Conservation (phyloP, 2,113 vertebrate genomes). For the Caloenas nicobarica region DNA sequence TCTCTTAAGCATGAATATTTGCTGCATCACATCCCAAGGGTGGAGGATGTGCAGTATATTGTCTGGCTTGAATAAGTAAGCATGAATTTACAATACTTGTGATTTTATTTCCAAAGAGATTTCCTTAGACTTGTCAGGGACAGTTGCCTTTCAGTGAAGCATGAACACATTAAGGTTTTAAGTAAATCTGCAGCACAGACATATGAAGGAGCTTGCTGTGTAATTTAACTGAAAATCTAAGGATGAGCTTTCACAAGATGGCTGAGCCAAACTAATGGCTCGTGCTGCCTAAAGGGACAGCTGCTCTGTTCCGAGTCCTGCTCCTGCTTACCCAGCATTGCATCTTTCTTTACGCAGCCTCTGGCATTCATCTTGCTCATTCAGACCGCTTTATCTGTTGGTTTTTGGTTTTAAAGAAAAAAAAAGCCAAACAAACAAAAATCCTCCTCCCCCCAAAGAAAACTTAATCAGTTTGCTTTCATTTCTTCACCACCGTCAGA, state of each 20-base stretch:
- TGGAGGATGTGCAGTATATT: background rate
- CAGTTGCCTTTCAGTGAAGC: conserved; percentile 24
- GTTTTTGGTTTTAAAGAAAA: too few relatives aligned
- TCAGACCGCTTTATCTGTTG: background rate
- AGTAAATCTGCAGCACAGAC: conserved; percentile 25
- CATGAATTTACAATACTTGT: background rate
- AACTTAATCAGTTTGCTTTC: background rate
- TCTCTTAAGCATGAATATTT: background rate
- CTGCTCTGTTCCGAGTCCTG: background rate
- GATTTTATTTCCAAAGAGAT: conserved; percentile 24
- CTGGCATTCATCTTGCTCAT: background rate
- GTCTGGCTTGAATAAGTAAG: background rate
- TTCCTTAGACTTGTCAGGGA: conserved; percentile 8
- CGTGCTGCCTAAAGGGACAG: conserved; percentile 51
- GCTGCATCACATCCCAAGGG: background rate
- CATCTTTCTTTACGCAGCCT: background rate
- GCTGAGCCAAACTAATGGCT: conserved; percentile 47
- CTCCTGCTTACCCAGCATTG: background rate
- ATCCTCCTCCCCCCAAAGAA: background rate
- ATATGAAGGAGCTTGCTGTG: conserved; percentile 22
- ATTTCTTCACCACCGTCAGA: background rate
- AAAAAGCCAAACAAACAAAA: background rate
- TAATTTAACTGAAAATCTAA: conserved; percentile 36
- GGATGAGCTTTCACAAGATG: conserved; percentile 50
- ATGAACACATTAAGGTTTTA: conserved; percentile 33